Evolutionary conservation across 2,113 vertebrate genomes (phyloP).

Genomic region (Brienomyrus brachyistius): DNA sequence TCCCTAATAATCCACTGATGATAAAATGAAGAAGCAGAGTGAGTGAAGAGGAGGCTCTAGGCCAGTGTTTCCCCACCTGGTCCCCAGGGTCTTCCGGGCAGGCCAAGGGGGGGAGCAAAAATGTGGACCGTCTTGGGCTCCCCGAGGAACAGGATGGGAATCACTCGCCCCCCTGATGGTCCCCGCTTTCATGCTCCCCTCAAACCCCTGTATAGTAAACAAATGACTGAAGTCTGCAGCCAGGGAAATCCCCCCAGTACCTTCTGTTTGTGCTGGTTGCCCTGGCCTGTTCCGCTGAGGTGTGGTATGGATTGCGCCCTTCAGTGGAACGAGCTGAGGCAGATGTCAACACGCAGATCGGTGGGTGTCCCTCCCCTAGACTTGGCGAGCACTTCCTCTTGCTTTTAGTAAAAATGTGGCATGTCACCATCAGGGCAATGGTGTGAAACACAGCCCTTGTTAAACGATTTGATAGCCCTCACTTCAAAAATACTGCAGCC

Average conservation of each 20-base stretch:
- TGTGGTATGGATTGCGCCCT: neutral
- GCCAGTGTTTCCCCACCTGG: neutral
- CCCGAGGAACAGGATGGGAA: neutral
- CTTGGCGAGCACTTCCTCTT: neutral
- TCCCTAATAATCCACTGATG: slow-evolving; percentile 22
- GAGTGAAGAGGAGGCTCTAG: slow-evolving; percentile 23
- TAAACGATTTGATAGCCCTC: neutral
- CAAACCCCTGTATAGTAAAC: neutral
- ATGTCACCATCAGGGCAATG: neutral
- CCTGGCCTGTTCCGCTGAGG: neutral
- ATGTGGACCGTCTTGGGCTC: neutral
- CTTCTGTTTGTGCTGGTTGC: neutral
- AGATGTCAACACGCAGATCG: neutral
- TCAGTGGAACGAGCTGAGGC: neutral
- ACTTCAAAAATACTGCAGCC: neutral
- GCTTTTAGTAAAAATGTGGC: neutral
- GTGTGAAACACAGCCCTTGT: neutral
- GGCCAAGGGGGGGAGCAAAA: neutral
- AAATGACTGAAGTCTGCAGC: neutral
- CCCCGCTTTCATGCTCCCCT: neutral
- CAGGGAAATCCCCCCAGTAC: neutral
- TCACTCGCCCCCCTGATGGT: neutral
- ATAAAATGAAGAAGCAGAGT: slow-evolving; percentile 24
- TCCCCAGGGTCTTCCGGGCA: neutral
- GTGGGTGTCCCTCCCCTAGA: neutral